phyloP scores from a whole-genome alignment of 1,140 invertebrate species.

The Bombus sibiricus region DNA sequence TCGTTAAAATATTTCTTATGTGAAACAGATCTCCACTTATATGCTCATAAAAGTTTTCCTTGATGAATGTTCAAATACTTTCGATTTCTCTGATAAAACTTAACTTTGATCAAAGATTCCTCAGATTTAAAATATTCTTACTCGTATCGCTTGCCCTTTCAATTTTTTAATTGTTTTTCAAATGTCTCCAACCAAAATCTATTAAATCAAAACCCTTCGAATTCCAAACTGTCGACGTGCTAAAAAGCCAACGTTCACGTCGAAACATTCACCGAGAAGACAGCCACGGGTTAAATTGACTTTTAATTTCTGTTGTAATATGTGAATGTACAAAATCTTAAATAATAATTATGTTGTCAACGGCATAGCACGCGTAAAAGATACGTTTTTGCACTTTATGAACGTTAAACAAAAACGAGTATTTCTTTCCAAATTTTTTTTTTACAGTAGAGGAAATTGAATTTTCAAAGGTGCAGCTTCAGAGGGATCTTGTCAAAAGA shows the following conservation, averaged over 20 bases:
- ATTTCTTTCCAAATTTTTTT: slow-evolving; percentile 14
- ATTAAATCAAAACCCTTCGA: neutral
- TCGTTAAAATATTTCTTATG: too few relatives aligned
- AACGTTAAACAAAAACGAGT: slow-evolving; percentile 24
- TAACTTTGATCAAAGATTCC: too few relatives aligned
- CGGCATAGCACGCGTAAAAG: too few relatives aligned
- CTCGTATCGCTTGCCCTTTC: neutral
- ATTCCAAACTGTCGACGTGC: neutral
- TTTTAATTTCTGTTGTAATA: too few relatives aligned
- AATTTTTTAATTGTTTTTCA: too few relatives aligned
- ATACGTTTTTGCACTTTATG: too few relatives aligned
- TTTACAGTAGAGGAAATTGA: slow-evolving; percentile 16
- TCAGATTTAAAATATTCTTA: too few relatives aligned
- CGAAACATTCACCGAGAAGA: neutral
- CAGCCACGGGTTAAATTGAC: neutral
- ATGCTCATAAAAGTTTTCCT: too few relatives aligned
- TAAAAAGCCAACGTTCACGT: neutral
- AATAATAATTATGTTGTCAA: neutral
- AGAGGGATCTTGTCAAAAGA: slow-evolving; percentile 19
- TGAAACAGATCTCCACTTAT: too few relatives aligned
- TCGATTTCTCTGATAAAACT: too few relatives aligned
- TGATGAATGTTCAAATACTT: too few relatives aligned
- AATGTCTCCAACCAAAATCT: neutral
- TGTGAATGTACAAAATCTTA: neutral
- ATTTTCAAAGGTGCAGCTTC: slow-evolving; percentile 5